A percentile compares a stretch with the other conserved stretches of the same genome.
phyloP scores from a whole-genome alignment of 2,888 invertebrate species.

The Aleiodes leptofemur region DNA sequence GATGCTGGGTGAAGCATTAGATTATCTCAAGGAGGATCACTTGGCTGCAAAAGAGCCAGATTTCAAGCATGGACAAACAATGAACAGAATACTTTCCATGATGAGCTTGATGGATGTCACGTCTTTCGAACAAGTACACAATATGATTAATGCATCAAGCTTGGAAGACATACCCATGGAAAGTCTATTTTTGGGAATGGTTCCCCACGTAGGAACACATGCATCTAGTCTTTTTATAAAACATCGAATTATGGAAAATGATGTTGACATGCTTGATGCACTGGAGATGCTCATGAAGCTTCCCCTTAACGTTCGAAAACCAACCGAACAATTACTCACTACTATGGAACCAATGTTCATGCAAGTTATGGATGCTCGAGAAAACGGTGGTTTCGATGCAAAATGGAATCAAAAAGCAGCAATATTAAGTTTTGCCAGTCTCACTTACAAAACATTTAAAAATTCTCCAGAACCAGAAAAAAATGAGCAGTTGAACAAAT shows the following conservation, averaged over 20 bases:
- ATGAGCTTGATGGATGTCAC: slow-evolving; percentile 67
- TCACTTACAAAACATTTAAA: background rate
- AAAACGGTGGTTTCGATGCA: slow-evolving; percentile 56
- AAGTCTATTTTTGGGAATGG: slow-evolving; percentile 72
- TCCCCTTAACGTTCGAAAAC: slow-evolving; percentile 73
- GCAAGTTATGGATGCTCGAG: background rate
- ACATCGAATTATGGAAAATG: slow-evolving; percentile 69
- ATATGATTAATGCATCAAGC: slow-evolving; percentile 49
- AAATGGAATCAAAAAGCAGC: slow-evolving; percentile 66
- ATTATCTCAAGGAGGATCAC: slow-evolving; percentile 70
- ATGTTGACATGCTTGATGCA: slow-evolving; percentile 66
- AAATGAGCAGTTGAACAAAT: background rate
- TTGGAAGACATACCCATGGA: background rate
- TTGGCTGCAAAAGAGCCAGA: slow-evolving; percentile 67
- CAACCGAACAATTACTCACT: slow-evolving; percentile 71
- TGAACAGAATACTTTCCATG: slow-evolving; percentile 67
- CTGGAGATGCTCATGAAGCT: slow-evolving; percentile 71
- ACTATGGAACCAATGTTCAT: slow-evolving; percentile 69
- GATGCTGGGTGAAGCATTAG: slow-evolving; percentile 67
- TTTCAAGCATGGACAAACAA: slow-evolving; percentile 67
- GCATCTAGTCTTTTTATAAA: slow-evolving; percentile 72
- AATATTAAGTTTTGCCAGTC: background rate
- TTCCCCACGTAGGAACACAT: slow-evolving; percentile 76
- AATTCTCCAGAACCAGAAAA: background rate
- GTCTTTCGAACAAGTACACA: slow-evolving; percentile 66